Base-by-base conservation (phyloP, 2,113 vertebrate genomes). In the Silurus asotus region DNA sequence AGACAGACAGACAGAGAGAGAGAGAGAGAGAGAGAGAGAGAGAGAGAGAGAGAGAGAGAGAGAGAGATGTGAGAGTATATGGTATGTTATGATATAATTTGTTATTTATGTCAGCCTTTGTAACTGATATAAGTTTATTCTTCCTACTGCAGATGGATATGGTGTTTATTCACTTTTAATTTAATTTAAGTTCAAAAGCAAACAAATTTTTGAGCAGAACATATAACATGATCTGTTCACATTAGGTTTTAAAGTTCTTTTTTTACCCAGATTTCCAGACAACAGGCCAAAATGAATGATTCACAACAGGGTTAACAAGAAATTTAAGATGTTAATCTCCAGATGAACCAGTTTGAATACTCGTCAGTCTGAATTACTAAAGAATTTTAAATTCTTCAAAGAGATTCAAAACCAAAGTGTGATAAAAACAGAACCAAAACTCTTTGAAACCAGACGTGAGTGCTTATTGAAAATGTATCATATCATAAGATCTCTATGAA, bases 391-490 rank as follows among this genome's bases (percentile, higher is more conserved):
- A 77, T 88, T 91, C 92, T 86, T 86, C 86, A 83, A 87, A 87
- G 89, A 84, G 14, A 69, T 81, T 59, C 17, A 82, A 64, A 58
- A 78, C 55, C 25, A 77, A 28, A 20, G 28, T 19, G 77, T 23
- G 28, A 79, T 51, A 15, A 81, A 14, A 7, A 64, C 20, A 25
- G 78, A 84, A 74, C 25, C 51, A 45, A 48, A 5, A 64, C 77
- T 53, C 55, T 72, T 78, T 61, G 86, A 85, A 88, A 89, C 81
- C 86, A 84, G 84, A 79, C 65, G 75, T 45, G 59, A 84, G 93
- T 93, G 93, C 89, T 92, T 93, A 93, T 93, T 94, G 91, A 55
- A 79, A 87, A 82, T 79, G 79, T 28, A 82, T 89, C 75, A 81
- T 74, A 53, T 53, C 53, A 69, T 51, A 51, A 81, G 79, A 81